phyloP scores from a whole-genome alignment of 2,888 invertebrate species.

The Aphodius granarius region DNA sequence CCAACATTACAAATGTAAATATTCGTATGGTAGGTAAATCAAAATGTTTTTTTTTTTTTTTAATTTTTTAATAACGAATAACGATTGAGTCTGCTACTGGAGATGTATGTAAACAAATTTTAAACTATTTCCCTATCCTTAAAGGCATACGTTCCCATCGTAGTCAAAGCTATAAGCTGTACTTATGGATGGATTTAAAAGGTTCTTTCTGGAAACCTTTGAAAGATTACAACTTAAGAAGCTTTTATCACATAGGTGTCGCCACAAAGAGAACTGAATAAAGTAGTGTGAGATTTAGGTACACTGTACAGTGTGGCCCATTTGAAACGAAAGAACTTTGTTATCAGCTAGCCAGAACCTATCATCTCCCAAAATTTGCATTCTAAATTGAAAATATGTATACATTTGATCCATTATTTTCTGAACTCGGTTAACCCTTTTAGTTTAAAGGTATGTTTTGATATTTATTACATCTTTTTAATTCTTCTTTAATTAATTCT shows the following conservation, averaged over 20 bases:
- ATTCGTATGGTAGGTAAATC: background rate
- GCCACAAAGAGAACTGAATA: too few species aligned
- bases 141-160: background rate
- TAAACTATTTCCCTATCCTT: background rate
- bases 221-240: background rate
- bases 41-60: background rate
- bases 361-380: too few species aligned
- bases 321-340: too few species aligned
- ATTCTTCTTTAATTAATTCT: too few species aligned
- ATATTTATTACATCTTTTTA: too few species aligned
- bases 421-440: too few species aligned
- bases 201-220: background rate
- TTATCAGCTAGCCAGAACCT: too few species aligned
- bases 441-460: too few species aligned
- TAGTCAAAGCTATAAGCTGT: background rate
- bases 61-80: background rate
- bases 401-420: too few species aligned
- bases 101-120: background rate
- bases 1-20: background rate
- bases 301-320: too few species aligned
- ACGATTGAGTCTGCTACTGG: background rate
- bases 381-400: too few species aligned
- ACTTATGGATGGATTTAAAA: background rate
- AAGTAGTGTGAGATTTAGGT: too few species aligned
- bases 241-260: background rate